Evolutionary conservation across 2,113 vertebrate species (phyloP).

Genomic region (Phocoena sinus): DNA sequence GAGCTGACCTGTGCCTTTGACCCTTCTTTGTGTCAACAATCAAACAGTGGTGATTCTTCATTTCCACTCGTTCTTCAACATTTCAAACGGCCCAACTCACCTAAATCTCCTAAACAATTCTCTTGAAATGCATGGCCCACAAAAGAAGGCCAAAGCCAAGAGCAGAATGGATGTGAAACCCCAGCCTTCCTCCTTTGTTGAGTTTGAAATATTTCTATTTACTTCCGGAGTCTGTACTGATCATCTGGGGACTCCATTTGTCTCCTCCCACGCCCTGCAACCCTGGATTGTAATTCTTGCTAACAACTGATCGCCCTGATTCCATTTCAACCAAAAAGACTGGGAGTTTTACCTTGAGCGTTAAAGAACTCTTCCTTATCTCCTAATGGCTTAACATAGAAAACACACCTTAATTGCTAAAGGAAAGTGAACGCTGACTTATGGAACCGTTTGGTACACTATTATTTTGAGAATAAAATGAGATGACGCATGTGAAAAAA

Average conservation of each 20-base stretch:
- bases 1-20: background rate
- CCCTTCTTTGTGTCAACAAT: background rate
- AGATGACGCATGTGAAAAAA: background rate
- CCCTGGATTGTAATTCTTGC: background rate
- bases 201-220: background rate
- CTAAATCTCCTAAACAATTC: background rate
- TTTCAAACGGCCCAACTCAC: background rate
- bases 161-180: background rate
- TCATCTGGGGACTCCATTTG: background rate
- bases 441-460: background rate
- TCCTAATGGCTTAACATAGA: background rate
- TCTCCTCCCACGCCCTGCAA: background rate
- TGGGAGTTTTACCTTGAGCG: background rate
- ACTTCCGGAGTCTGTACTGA: background rate
- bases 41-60: background rate
- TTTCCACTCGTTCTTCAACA: background rate
- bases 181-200: background rate
- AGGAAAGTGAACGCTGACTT: background rate
- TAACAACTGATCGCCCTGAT: background rate
- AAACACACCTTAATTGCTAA: background rate
- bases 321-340: background rate
- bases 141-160: background rate
- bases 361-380: background rate
- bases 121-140: background rate
- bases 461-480: constrained; percentile 10